Evolutionary conservation across 2,797 vertebrate genomes (phyloP), one percentile per base, ranked within the genome.

Genomic region (Myotis pilosus): DNA sequence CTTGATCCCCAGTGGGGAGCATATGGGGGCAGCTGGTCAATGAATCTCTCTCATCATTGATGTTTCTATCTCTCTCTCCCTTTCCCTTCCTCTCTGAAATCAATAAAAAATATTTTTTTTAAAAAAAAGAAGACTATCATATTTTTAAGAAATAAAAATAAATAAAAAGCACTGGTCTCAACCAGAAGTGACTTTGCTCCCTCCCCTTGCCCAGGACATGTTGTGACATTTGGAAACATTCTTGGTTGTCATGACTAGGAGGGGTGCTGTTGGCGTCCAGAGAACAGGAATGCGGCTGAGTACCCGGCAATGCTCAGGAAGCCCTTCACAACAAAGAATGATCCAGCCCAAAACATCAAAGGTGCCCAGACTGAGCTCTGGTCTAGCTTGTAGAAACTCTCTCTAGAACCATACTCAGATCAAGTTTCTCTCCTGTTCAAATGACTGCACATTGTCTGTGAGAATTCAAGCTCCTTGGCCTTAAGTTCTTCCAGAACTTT

Each of bases 401-500:
- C 64, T 53, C 82, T 82, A 87, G 91, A 93, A 89, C 60, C 30
- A 6, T 5, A 2, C 78, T 72, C 76, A 38, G 82, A 81, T 90
- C 86, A 33, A 64, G 22, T 81, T 92, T 92, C 60, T 41, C 15
- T 51, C 33, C 60, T 74, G 44, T 76, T 92, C 53, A 82, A 90
- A 94, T 66, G 66, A 30, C 72, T 66, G 57, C 60, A 66, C 20
- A 1, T 66, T 84, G 75, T 83, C 60, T 71, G 57, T 87, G 82
- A 75, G 62, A 95, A 87, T 94, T 87, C 38, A 60, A 92, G 66
- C n/a, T 80, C 38, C 17, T 72, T 72, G 55, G 49, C 47, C 64
- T 93, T 86, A 44, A 89, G 25, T 72, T 51, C 30, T 80, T 84
- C 89, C 64, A 55, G 78, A 94, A 91, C 19, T 87, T 95, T 88